These are phyloP conservation scores for Tenualosa ilisha DNA, from an alignment of 2,797 vertebrate species.

Conservation along the genomic window DNA sequence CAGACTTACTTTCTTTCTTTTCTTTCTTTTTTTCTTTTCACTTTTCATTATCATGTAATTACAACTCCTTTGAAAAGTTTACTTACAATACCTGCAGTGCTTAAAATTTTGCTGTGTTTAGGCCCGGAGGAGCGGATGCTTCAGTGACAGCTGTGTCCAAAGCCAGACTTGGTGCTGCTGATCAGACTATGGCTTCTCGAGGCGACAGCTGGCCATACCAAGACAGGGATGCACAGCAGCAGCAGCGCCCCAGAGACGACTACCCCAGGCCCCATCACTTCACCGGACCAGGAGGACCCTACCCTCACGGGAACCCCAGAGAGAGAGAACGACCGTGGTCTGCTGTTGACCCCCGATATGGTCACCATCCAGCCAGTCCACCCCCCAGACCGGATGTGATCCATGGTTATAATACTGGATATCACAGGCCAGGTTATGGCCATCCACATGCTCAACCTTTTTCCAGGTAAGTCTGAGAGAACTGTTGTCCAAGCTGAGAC, in stretches of 20 bases:
- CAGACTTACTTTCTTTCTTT: too few species aligned
- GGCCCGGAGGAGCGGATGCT: background rate
- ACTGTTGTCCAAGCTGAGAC: background rate
- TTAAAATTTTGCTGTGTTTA: background rate
- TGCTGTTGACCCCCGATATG: constrained; percentile 49
- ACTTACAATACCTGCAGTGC: background rate
- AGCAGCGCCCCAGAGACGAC: constrained; percentile 44
- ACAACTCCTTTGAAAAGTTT: background rate
- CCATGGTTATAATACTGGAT: constrained; percentile 47
- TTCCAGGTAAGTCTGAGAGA: constrained; percentile 62
- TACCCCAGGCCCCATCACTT: constrained; percentile 50
- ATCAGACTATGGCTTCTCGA: constrained; percentile 65
- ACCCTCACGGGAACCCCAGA: constrained; percentile 50
- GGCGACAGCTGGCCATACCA: constrained; percentile 46
- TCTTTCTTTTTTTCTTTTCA: too few species aligned
- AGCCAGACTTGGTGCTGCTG: background rate
- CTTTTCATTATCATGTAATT: background rate
- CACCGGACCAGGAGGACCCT: constrained; percentile 50
- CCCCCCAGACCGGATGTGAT: constrained; percentile 50
- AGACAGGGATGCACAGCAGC: background rate
- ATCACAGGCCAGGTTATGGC: constrained; percentile 46
- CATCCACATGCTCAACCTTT: constrained; percentile 56
- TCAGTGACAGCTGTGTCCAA: constrained; percentile 20
- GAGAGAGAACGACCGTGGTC: constrained; percentile 42
- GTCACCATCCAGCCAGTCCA: constrained; percentile 47